Conservation (phyloP, 2,888 invertebrate species). For the Sepioteuthis lessoniana region DNA sequence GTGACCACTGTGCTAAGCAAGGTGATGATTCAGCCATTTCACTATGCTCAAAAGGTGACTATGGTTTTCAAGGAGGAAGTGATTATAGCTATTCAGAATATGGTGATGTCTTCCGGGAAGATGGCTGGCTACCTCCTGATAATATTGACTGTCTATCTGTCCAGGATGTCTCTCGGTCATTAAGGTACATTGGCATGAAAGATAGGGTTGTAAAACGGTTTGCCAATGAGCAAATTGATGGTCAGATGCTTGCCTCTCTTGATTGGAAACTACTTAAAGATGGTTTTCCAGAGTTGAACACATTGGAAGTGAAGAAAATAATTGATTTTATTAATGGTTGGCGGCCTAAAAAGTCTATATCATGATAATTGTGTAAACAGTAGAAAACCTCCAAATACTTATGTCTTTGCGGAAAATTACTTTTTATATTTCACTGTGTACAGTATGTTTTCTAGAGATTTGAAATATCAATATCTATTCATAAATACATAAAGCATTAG, state of each 20-base stretch:
- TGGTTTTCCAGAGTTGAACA: constrained; percentile 72
- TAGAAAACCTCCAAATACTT: background rate
- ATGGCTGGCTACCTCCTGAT: constrained; percentile 69
- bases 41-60: constrained; percentile 62
- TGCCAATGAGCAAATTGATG: constrained; percentile 72
- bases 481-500: too few relatives aligned
- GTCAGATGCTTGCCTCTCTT: constrained; percentile 68
- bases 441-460: too few relatives aligned
- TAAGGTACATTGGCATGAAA: constrained; percentile 72
- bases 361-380: background rate
- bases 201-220: constrained; percentile 69
- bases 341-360: constrained; percentile 69
- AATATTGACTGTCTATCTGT: constrained; percentile 65
- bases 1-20: constrained; percentile 60
- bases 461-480: too few relatives aligned
- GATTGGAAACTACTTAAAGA: constrained; percentile 69
- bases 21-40: constrained; percentile 71
- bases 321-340: constrained; percentile 71
- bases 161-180: constrained; percentile 67
- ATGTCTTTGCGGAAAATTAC: background rate
- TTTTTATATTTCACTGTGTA: background rate
- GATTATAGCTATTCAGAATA: constrained; percentile 69
- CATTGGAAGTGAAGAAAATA: constrained; percentile 72
- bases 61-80: constrained; percentile 65
- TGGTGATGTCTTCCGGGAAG: constrained; percentile 60